Evolutionary conservation across 37 sponge, comb jelly and placozoan species (phyloP).

Genomic region (Beroe ovata): DNA sequence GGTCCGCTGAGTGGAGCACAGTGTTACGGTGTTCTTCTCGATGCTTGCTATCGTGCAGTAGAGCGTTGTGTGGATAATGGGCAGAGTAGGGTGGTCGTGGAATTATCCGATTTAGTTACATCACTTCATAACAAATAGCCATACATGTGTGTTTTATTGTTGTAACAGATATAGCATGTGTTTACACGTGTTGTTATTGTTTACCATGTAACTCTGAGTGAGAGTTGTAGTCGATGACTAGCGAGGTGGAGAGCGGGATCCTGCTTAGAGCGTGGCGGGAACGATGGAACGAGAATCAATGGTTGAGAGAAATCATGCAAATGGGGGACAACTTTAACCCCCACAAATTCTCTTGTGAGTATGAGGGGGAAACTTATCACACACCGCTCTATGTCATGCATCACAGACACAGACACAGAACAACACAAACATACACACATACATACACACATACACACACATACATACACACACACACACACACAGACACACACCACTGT

Average conservation of each 20-base stretch:
- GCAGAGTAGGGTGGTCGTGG: background rate
- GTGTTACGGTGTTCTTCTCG: conserved; percentile 57
- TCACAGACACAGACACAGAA: too few relatives aligned
- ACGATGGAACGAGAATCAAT: conserved; percentile 33
- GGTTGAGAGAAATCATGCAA: conserved; percentile 9
- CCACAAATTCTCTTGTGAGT: conserved; percentile 11
- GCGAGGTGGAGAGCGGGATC: background rate
- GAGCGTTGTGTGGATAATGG: conserved; percentile 31
- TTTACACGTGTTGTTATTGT: background rate
- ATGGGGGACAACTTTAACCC: background rate
- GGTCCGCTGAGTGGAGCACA: conserved; percentile 60
- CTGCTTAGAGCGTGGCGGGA: conserved; percentile 31
- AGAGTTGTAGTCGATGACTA: background rate
- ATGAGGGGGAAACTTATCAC: too few relatives aligned
- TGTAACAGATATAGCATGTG: background rate
- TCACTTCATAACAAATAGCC: too few relatives aligned
- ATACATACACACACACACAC: too few relatives aligned
- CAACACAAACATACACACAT: too few relatives aligned
- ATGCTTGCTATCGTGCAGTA: conserved; percentile 23
- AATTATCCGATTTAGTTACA: background rate
- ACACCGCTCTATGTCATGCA: too few relatives aligned
- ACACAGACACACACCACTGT: too few relatives aligned
- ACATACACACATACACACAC: too few relatives aligned
- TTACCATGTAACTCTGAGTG: too few relatives aligned
- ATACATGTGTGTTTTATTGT: too few relatives aligned